Evolutionary conservation across 2,797 vertebrate species (phyloP).

Genomic region (Meda fulgida): DNA sequence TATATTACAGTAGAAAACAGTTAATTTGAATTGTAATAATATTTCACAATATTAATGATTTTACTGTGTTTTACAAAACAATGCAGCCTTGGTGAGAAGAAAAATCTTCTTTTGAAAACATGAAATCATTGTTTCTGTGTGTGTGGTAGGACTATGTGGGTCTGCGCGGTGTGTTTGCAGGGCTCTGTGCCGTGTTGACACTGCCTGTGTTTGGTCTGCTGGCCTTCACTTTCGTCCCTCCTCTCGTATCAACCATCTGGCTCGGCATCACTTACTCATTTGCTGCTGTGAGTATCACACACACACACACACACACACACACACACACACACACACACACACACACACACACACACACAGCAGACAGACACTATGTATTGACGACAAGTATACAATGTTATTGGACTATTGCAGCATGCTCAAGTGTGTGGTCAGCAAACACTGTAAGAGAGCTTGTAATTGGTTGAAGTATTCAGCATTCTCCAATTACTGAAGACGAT

Average conservation of each 20-base stretch:
- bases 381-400: neutral
- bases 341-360: constrained; percentile 1
- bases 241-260: constrained; percentile 81
- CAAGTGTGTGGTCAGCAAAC: neutral
- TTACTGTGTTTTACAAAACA: neutral
- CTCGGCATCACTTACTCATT: constrained; percentile 86
- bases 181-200: constrained; percentile 77
- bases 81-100: neutral
- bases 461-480: neutral
- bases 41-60: neutral
- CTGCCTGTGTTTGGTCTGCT: constrained; percentile 82
- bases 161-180: constrained; percentile 79
- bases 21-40: neutral
- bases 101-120: neutral
- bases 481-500: neutral
- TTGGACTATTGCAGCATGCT: neutral
- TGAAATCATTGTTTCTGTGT: neutral
- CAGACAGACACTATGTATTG: neutral
- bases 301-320: constrained; percentile 9
- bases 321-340: constrained; percentile 10
- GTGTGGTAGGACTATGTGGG: constrained; percentile 76
- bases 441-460: neutral
- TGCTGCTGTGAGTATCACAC: constrained; percentile 77
- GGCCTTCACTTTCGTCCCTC: constrained; percentile 83
- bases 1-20: neutral